Percentiles rank a stretch among this genome's conserved stretches.
phyloP scores from a whole-genome alignment of 2,113 vertebrate genomes.

The Tragelaphus imberbis region DNA sequence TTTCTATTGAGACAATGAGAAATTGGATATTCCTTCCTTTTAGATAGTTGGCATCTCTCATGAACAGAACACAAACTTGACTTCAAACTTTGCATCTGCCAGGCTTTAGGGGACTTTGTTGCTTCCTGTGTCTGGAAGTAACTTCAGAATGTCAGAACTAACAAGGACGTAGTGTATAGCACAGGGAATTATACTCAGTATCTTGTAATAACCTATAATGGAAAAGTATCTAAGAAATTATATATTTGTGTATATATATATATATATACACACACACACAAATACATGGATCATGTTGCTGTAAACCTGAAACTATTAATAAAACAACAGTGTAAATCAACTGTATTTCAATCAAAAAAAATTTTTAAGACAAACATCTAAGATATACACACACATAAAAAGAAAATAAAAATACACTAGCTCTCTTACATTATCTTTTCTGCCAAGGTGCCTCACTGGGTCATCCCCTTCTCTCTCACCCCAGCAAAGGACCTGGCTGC shows the following conservation, averaged over 20 bases:
- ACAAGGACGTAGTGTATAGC: background rate
- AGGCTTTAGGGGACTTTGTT: background rate
- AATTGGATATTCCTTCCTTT: background rate
- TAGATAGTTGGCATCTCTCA: background rate
- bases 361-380: background rate
- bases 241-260: fast-evolving
- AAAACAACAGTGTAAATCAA: background rate
- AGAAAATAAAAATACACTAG: background rate
- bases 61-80: background rate
- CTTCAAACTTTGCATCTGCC: background rate
- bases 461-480: background rate
- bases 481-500: no score
- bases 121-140: background rate
- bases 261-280: fast-evolving
- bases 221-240: background rate
- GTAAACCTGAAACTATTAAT: background rate
- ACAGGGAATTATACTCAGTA: background rate
- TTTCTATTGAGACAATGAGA: background rate
- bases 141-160: background rate
- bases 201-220: background rate
- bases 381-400: background rate
- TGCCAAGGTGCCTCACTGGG: background rate
- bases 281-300: background rate
- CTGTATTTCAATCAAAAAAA: background rate
- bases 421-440: background rate